Percentiles rank a stretch among this genome's conserved stretches.
phyloP scores from a whole-genome alignment of 2,888 invertebrate species.

The Resseliella maxima region DNA sequence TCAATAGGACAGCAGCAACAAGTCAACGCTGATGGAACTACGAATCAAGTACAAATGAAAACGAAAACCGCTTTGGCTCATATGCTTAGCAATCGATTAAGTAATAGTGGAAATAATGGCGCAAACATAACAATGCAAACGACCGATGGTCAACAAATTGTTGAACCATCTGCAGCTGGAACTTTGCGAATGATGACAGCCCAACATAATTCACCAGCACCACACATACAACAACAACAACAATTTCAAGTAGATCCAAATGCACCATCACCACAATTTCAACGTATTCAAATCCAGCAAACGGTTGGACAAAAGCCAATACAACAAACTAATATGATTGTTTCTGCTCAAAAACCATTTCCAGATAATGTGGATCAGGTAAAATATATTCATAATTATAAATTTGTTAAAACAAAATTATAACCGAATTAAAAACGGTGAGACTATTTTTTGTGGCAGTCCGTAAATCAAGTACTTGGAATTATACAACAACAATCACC shows the following conservation, averaged over 20 bases:
- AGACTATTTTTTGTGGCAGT: too few relatives aligned
- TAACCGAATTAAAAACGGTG: background rate
- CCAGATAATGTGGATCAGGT: slow-evolving; percentile 60
- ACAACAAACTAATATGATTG: slow-evolving; percentile 58
- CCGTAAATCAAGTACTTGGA: slow-evolving; percentile 59
- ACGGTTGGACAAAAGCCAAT: slow-evolving; percentile 63
- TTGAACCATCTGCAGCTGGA: slow-evolving; percentile 76
- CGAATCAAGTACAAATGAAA: slow-evolving; percentile 80
- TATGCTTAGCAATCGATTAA: slow-evolving; percentile 86
- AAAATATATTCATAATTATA: too few relatives aligned
- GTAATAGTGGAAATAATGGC: slow-evolving; percentile 70
- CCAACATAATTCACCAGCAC: slow-evolving; percentile 77
- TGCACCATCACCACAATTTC: slow-evolving; percentile 61
- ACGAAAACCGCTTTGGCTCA: slow-evolving; percentile 96
- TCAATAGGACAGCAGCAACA: slow-evolving; percentile 59
- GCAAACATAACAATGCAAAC: slow-evolving; percentile 66
- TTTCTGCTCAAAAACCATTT: slow-evolving; percentile 61
- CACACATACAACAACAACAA: slow-evolving; percentile 70
- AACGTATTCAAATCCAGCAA: slow-evolving; percentile 68
- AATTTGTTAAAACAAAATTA: too few relatives aligned
- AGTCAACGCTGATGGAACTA: slow-evolving; percentile 36
- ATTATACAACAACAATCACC: slow-evolving; percentile 65
- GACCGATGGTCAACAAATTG: slow-evolving; percentile 63
- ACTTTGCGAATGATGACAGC: slow-evolving; percentile 85
- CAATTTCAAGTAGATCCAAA: slow-evolving; percentile 59